Evolutionary conservation across 64 coral and sea anemone species (phyloP).

Genomic region (Platygyra sinensis): DNA sequence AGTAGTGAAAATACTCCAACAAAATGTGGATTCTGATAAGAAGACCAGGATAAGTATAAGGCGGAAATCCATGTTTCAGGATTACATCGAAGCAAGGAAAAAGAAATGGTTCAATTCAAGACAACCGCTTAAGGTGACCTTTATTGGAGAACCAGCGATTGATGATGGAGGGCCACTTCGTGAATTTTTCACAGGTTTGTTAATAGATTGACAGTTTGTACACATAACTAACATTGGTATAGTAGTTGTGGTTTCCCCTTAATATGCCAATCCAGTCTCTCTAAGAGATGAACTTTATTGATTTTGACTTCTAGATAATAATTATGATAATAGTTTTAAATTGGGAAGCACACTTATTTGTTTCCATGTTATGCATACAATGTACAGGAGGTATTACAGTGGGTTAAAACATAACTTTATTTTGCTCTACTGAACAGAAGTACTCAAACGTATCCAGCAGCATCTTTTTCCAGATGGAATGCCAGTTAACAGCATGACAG

Average conservation of each 20-base stretch:
- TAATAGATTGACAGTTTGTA: not conserved
- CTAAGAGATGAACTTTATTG: slow-evolving; percentile 13
- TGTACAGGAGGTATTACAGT: slow-evolving; percentile 3
- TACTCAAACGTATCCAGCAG: not conserved
- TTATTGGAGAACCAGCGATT: slow-evolving; percentile 39
- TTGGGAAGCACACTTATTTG: not conserved
- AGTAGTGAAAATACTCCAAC: not conserved
- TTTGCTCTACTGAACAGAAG: slow-evolving; percentile 35
- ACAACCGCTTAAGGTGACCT: slow-evolving; percentile 25
- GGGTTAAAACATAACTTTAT: not conserved
- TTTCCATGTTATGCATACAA: slow-evolving; percentile 15
- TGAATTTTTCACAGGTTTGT: slow-evolving; percentile 7
- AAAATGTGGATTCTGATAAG: slow-evolving; percentile 26
- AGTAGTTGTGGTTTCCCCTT: not conserved
- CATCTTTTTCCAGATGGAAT: slow-evolving; percentile 46
- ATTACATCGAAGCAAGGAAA: slow-evolving; percentile 32
- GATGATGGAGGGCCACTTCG: slow-evolving; percentile 1
- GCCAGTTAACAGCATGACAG: slow-evolving; percentile 28
- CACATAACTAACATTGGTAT: not conserved
- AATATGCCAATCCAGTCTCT: slow-evolving; percentile 1
- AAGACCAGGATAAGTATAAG: slow-evolving; percentile 30
- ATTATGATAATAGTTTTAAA: slow-evolving; percentile 9
- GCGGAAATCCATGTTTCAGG: slow-evolving; percentile 27
- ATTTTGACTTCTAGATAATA: slow-evolving; percentile 21
- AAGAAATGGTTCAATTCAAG: slow-evolving; percentile 44